Evolutionary conservation across 2,888 invertebrate species (phyloP), one percentile per base, ranked within the genome.

Genomic region (Leptinotarsa peninsularis): DNA sequence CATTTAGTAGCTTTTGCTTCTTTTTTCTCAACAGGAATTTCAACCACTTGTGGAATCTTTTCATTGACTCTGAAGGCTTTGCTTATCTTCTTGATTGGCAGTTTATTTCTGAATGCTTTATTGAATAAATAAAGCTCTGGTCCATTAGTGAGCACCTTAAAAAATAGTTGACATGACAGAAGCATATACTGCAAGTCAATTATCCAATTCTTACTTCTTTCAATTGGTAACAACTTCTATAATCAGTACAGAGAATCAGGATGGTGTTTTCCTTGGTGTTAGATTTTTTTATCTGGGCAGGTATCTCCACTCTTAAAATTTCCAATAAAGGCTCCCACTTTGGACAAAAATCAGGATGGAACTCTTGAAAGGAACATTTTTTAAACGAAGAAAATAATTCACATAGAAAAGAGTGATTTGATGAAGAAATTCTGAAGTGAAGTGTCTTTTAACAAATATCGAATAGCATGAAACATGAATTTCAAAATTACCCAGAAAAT

Each of bases 251-350:
- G 1, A 97, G 91, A 80, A 98, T 92, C 71, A 98, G 89, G 75
- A 97, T 93, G 89, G 94, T 94, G 4, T 92, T 91, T n/a, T 89
- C 88, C 17, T 89, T 84, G 15, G 82, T 84, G 3, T 90, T 90
- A 7, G 82, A 79, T 74, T 87, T 85, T 82, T 91, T 91, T 74
- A 93, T 92, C 86, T 95, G 93, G 50, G 90, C 90, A 21, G 94
- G 93, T 84, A 98, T 96, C 90, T 98, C 98, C 7, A 90, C 89
- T 79, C 91, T 89, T 66, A 98, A 88, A 75, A 98, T 91, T 87
- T 98, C 97, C 76, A 90, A 91, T 4, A 98, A 89, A 14, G 93
- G 93, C 82, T 92, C 91, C 98, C 98, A 98, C 89, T 98, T 98
- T 7, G 98, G 96, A 86, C 94, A 94, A 56, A 92, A 90, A 89